Percentiles rank a stretch among this genome's conserved stretches.
These are phyloP conservation scores for Silvanus unidentatus DNA, from an alignment of 2,888 invertebrate genomes.

Conservation along the genomic window DNA sequence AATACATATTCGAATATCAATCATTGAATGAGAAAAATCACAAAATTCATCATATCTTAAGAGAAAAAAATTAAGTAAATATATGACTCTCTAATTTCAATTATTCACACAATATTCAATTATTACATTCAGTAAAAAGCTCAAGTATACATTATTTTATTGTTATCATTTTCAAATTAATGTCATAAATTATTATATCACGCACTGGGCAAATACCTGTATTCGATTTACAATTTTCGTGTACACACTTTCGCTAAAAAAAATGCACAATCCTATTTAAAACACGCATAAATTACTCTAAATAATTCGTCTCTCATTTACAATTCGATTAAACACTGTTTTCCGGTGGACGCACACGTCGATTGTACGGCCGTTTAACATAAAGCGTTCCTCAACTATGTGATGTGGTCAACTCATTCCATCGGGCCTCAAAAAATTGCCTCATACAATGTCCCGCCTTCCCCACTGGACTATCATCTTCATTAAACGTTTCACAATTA, in stretches of 20 bases:
- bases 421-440: conserved; percentile 85
- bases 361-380: conserved; percentile 28
- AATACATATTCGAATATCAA: conserved; percentile 21
- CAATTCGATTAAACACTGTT: conserved; percentile 16
- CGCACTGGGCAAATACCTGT: conserved; percentile 40
- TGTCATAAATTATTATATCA: conserved; percentile 37
- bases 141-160: conserved; percentile 30
- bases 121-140: conserved; percentile 29
- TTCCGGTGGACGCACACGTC: conserved; percentile 19
- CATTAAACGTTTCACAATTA: conserved; percentile 97
- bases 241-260: not conserved
- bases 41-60: conserved; percentile 10
- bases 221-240: conserved; percentile 19
- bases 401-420: conserved; percentile 61
- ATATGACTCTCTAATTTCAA: not conserved
- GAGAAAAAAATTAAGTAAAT: conserved; percentile 1
- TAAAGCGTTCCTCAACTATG: conserved; percentile 45
- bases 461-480: conserved; percentile 96
- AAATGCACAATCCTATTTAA: no score
- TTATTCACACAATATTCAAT: not conserved
- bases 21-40: conserved; percentile 24
- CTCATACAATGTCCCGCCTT: conserved; percentile 92
- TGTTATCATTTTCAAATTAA: conserved; percentile 11
- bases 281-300: conserved; percentile 2
- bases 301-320: no score